Evolutionary conservation across 2,113 vertebrate species (phyloP), one percentile per base, ranked within the genome.

Genomic region (Protobothrops flavoviridis): DNA sequence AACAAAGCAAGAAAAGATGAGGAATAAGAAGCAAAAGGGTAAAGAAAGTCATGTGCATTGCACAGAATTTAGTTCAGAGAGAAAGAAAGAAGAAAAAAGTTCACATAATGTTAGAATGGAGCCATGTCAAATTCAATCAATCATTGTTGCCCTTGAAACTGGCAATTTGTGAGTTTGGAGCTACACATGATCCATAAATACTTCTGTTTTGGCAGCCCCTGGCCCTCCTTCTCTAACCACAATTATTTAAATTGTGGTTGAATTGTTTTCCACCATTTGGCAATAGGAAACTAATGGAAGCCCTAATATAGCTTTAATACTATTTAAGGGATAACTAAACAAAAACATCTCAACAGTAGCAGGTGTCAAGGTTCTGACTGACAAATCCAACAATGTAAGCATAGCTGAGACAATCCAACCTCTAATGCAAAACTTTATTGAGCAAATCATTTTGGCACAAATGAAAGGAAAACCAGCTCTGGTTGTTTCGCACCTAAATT

Each of bases 31-130:
- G 45, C 92, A 94, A 94, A 9, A 17, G 29, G 94, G 93, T 93
- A 81, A 20, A 85, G 90, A 57, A 86, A 95, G 56, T 92, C 92
- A 95, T 91, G 94, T 91, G 69, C 94, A 93, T 95, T 95, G 94
- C 94, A 94, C 92, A 95, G 94, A 96, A 96, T 95, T 95, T 95
- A 95, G 94, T 88, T 93, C 96, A 93, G 74, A 92, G 93, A 95
- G 95, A 95, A 95, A 92, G 95, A 6, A 10, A 7, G 12, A 1
- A 21, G 55, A 21, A 21, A 11, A 43, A 43, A 81, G 24, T 21
- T 9, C 74, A 81, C 21, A 81, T 23, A 81, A 43, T 43, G 33
- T 20, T 97, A 94, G 95, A 96, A 95, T 43, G 93, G 96, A 89
- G 93, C 96, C 94, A 96, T 95, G 56, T 81, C 74, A 81, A 39